Evolutionary conservation across 1,140 invertebrate genomes (phyloP).

Genomic region (Artemia franciscana): DNA sequence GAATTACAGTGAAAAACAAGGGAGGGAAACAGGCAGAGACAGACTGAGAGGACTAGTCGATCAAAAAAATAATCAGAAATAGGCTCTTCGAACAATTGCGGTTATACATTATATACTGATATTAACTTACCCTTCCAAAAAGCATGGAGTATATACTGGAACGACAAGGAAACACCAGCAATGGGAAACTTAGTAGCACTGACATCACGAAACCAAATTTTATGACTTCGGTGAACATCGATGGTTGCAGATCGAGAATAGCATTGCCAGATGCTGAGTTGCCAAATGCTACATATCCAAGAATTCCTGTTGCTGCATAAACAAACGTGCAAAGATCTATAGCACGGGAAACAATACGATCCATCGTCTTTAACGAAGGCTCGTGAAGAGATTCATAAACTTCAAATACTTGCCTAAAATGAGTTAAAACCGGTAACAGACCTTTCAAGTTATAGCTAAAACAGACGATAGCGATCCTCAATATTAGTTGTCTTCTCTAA

Average conservation of each 20-base stretch:
- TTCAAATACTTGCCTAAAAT: constrained; percentile 67
- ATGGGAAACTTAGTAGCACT: constrained; percentile 79
- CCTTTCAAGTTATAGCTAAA: no score
- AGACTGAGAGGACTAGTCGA: no score
- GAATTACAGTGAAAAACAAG: no score
- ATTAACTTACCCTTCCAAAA: constrained; percentile 28
- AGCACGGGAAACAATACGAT: constrained; percentile 56
- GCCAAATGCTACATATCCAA: constrained; percentile 82
- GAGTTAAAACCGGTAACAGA: no score
- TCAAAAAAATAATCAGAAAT: no score
- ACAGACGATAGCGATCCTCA: no score
- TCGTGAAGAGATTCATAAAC: constrained; percentile 76
- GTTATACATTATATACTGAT: no score
- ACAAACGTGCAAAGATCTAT: constrained; percentile 76
- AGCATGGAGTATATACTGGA: constrained; percentile 77
- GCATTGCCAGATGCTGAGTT: constrained; percentile 61
- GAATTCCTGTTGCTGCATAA: constrained; percentile 65
- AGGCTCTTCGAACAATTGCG: no score
- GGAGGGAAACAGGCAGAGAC: no score
- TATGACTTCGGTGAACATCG: constrained; percentile 55
- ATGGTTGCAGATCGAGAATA: constrained; percentile 54
- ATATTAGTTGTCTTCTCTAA: no score
- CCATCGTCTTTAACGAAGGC: constrained; percentile 66
- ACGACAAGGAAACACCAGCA: constrained; percentile 87
- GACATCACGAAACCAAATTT: constrained; percentile 85